Base-by-base conservation (phyloP, 2,113 vertebrate genomes). In the Myiozetetes cayanensis region DNA sequence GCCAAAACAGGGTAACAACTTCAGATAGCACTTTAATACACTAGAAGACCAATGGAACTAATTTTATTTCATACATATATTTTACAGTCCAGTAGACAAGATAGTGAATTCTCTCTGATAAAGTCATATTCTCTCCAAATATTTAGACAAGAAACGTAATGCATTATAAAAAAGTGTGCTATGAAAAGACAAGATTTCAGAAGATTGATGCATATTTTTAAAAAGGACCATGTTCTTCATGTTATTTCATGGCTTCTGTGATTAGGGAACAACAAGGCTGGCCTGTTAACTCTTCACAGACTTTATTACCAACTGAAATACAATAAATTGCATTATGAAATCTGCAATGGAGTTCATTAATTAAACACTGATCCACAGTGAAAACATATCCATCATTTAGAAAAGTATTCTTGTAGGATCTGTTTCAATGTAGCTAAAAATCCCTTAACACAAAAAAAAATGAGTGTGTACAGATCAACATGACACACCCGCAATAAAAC, bases 21-120 rank as follows among this genome's bases (percentile, higher is more conserved):
- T 98, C 98, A 98, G 98, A 99, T 99, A 98, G 98, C 98, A 99
- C 98, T 99, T 99, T 97, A 98, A 98, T 98, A 99, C 98, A 99
- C 98, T 98, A 98, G 98, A 98, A 98, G 98, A 99, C 98, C 98
- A 99, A 99, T 98, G 98, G 98, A 98, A 98, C 98, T 98, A 98
- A 97, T 98, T 98, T 98, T 98, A 98, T 98, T 98, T 98, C 98
- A 98, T 98, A 99, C 98, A 99, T 98, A 97, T 98, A 98, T 98
- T 98, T 99, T 98, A 99, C 98, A 99, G 98, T 98, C 98, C 98
- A 98, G 97, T 97, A 97, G 97, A 97, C 95, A 98, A 98, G 98
- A 97, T 97, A 98, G 96, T 98, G 97, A 98, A 98, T 97, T 98
- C 94, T 98, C 98, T 97, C 94, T 97, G 97, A 97, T 98, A 97